Conservation (phyloP, 2,797 vertebrate species). For the Parambassis ranga region DNA sequence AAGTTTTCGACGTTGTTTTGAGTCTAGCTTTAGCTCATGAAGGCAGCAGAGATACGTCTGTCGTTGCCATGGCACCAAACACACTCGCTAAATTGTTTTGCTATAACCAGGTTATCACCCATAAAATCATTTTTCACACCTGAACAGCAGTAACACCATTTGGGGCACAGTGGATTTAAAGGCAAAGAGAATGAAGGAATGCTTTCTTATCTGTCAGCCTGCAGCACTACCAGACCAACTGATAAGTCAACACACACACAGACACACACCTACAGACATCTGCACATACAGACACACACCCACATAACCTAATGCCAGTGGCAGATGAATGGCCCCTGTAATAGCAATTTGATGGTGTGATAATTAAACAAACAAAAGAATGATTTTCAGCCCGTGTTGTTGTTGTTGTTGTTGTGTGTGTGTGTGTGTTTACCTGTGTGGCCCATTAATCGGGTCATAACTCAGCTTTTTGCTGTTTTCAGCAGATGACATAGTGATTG, state of each 20-base stretch:
- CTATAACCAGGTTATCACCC: not conserved
- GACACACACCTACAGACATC: not conserved
- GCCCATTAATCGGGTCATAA: constrained; percentile 30
- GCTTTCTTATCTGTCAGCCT: constrained; percentile 39
- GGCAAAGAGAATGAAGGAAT: not conserved
- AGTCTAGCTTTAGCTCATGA: not conserved
- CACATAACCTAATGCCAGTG: constrained; percentile 15
- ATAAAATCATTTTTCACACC: not conserved
- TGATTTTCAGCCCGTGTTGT: constrained; percentile 30
- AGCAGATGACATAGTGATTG: not conserved
- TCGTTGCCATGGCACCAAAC: not conserved
- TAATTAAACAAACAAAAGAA: constrained; percentile 51
- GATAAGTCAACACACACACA: constrained; percentile 2
- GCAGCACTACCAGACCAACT: constrained; percentile 14
- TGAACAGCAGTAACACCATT: not conserved
- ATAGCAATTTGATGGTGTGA: constrained; percentile 31
- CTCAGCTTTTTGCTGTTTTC: constrained; percentile 27
- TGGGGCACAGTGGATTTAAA: not conserved
- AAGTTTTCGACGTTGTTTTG: too few relatives aligned
- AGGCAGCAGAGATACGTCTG: not conserved
- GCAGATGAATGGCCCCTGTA: constrained; percentile 17
- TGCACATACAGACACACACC: not conserved
- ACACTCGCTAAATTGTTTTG: not conserved
- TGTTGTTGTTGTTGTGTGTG: not conserved
- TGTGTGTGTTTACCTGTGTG: constrained; percentile 1